phyloP scores from a whole-genome alignment of 92 coral and sea anemone genomes.

The Blastomussa wellsi region DNA sequence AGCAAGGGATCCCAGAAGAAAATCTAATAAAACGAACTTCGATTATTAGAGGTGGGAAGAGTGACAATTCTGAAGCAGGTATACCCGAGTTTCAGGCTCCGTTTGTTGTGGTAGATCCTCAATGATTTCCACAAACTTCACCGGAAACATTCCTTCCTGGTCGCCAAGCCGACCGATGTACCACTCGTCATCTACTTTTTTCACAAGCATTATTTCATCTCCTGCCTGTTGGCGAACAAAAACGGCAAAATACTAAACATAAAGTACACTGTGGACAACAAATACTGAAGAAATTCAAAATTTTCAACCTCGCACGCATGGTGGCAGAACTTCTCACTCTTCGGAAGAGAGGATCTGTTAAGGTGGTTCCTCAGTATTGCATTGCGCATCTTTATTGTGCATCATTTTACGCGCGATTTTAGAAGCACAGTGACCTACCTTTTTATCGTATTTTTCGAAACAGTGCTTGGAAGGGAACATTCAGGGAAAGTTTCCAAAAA shows the following conservation, averaged over 20 bases:
- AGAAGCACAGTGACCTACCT: too few species aligned
- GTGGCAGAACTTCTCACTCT: too few species aligned
- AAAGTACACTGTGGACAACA: neutral
- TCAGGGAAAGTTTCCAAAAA: too few species aligned
- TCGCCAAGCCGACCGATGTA: slow-evolving; percentile 76
- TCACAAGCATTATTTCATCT: slow-evolving; percentile 77
- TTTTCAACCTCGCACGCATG: neutral
- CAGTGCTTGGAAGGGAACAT: too few species aligned
- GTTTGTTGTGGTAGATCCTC: slow-evolving; percentile 80
- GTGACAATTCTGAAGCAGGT: too few species aligned
- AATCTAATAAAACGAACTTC: neutral
- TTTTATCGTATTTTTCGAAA: too few species aligned
- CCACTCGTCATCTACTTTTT: slow-evolving; percentile 82
- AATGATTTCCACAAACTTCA: slow-evolving; percentile 84
- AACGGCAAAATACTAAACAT: neutral
- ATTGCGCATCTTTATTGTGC: too few species aligned
- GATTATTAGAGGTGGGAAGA: neutral
- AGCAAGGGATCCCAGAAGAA: neutral
- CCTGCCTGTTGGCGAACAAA: slow-evolving; percentile 71
- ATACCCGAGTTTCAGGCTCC: slow-evolving; percentile 16
- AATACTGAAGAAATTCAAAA: neutral
- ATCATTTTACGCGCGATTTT: too few species aligned
- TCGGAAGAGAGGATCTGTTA: too few species aligned
- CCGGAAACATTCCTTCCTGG: slow-evolving; percentile 89
- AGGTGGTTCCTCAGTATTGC: too few species aligned